Evolutionary conservation across 2,888 invertebrate genomes (phyloP).

Genomic region (Eupithecia subfuscata): DNA sequence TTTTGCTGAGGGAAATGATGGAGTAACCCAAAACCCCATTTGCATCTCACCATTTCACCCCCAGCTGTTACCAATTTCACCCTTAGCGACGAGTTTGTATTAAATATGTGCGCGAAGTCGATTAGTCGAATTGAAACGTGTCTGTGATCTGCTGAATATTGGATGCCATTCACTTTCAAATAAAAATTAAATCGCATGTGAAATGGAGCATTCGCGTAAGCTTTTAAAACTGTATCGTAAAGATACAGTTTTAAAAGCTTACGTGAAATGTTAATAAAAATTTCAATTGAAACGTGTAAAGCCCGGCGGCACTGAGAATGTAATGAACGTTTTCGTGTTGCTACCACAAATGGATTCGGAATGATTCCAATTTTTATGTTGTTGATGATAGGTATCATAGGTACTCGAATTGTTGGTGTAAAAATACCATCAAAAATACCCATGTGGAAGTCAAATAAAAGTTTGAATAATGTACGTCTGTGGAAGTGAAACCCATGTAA

Average conservation of each 20-base stretch:
- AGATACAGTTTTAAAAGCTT: background rate
- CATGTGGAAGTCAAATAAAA: background rate
- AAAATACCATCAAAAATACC: too few relatives aligned
- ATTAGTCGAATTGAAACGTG: conserved; percentile 14
- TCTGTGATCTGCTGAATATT: conserved; percentile 9
- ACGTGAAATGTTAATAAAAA: conserved; percentile 3
- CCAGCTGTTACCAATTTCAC: background rate
- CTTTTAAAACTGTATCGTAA: too few relatives aligned
- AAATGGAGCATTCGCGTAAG: conserved; percentile 1
- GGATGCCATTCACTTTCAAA: conserved; percentile 4
- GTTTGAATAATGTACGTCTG: background rate
- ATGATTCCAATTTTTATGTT: too few relatives aligned
- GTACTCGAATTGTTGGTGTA: background rate
- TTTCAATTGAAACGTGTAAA: conserved; percentile 1
- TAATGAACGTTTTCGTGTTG: background rate
- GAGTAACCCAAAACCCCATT: background rate
- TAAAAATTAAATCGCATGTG: conserved; percentile 4
- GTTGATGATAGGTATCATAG: too few relatives aligned
- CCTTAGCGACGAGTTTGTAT: conserved; percentile 1
- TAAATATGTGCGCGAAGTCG: conserved; percentile 8
- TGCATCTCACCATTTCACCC: background rate
- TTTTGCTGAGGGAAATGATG: background rate
- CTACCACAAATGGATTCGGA: conserved; percentile 7
- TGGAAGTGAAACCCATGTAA: background rate
- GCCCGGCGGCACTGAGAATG: background rate